Evolutionary conservation across 1,140 invertebrate species (phyloP).

Genomic region (Drosophila athabasca): DNA sequence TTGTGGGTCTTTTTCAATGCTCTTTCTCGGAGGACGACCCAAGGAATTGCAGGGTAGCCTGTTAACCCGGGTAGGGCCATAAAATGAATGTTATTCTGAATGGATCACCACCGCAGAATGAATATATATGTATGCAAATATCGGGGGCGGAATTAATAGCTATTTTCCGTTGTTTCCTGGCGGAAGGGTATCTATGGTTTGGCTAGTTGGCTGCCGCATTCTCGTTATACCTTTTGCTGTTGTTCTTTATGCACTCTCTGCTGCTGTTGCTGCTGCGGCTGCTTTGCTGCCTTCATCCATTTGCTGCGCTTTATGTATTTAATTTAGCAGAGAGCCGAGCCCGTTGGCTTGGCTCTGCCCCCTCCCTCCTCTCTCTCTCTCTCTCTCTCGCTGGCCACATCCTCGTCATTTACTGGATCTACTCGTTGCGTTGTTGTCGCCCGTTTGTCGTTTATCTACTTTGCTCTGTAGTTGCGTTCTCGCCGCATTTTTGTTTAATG

Average conservation of each 20-base stretch:
- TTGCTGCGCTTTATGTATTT: slow-evolving; percentile 47
- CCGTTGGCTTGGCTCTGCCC: too few relatives aligned
- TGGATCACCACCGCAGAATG: neutral
- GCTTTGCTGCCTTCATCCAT: slow-evolving; percentile 11
- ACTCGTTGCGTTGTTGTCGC: slow-evolving; percentile 31
- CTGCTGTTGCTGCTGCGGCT: neutral
- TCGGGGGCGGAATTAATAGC: neutral
- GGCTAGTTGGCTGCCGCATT: slow-evolving; percentile 9
- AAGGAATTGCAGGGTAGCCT: neutral
- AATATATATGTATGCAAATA: neutral
- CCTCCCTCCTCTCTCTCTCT: too few relatives aligned
- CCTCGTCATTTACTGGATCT: slow-evolving; percentile 30
- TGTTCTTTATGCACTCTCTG: slow-evolving; percentile 30
- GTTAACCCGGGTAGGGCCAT: too few relatives aligned
- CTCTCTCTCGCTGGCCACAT: slow-evolving; percentile 3
- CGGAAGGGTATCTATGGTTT: slow-evolving; percentile 18
- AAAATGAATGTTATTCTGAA: too few relatives aligned
- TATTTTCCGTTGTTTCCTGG: too few relatives aligned
- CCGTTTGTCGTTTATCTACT: slow-evolving; percentile 53
- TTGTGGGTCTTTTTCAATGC: slow-evolving; percentile 31
- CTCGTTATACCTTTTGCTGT: slow-evolving; percentile 31
- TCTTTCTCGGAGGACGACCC: slow-evolving; percentile 5
- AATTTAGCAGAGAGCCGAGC: slow-evolving; percentile 46
- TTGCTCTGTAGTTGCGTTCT: slow-evolving; percentile 54
- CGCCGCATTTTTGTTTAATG: slow-evolving; percentile 51